Percentiles rank a stretch among this genome's conserved stretches.
These are phyloP conservation scores for Dendrocincla fuliginosa DNA, from an alignment of 2,797 vertebrate species.

Conservation along the genomic window DNA sequence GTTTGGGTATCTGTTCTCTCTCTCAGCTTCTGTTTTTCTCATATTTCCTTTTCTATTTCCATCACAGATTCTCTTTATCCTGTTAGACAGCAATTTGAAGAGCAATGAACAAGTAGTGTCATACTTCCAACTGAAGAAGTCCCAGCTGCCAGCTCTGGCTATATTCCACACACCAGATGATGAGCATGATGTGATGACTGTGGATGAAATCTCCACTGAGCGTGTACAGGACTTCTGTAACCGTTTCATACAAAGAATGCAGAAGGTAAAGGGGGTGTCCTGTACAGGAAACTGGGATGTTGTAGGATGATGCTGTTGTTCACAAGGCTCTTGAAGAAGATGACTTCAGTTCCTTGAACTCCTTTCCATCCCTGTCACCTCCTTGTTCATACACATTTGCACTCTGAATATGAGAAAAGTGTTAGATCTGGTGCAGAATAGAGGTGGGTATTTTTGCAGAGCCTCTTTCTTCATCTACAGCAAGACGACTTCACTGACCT, in stretches of 20 bases:
- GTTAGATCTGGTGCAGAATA: neutral
- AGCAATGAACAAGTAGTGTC: conserved; percentile 79
- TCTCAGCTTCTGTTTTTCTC: neutral
- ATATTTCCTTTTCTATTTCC: neutral
- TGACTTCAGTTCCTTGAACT: neutral
- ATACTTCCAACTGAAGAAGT: conserved; percentile 85
- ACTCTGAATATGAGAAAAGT: neutral
- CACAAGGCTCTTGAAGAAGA: neutral
- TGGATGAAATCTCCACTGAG: conserved; percentile 79
- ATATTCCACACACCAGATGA: conserved; percentile 82
- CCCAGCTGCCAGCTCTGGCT: conserved; percentile 87
- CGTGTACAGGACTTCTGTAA: conserved; percentile 83
- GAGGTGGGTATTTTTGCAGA: neutral
- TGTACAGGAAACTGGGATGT: neutral
- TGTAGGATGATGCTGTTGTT: neutral
- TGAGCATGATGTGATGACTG: conserved; percentile 80
- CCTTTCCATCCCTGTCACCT: neutral
- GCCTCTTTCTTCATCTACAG: neutral
- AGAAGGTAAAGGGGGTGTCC: conserved; percentile 42
- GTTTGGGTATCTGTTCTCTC: neutral
- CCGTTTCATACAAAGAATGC: conserved; percentile 71
- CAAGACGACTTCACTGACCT: neutral
- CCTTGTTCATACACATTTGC: neutral
- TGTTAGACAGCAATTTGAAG: conserved; percentile 82
- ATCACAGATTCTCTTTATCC: conserved; percentile 88